These are phyloP conservation scores for Melinaea marsaeus DNA, from an alignment of 2,888 invertebrate species.

Conservation along the genomic window DNA sequence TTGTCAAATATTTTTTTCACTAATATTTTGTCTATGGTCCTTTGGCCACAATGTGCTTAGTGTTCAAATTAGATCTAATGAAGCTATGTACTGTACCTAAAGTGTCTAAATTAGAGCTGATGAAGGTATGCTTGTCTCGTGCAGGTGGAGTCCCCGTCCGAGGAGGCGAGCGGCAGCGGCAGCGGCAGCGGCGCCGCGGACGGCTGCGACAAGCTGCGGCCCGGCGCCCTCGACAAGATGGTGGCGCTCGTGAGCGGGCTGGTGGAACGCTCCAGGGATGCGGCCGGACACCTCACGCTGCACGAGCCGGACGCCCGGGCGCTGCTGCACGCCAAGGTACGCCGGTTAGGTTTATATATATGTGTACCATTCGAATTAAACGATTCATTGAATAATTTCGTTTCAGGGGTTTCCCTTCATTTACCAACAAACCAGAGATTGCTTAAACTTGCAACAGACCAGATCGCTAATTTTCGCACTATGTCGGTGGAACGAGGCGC, in stretches of 20 bases:
- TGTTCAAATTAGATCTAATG: not conserved
- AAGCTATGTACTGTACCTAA: not conserved
- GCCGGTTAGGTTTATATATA: not conserved
- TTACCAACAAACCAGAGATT: constrained; percentile 96
- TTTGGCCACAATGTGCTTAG: not conserved
- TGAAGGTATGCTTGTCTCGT: not conserved
- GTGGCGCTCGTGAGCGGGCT: constrained; percentile 92
- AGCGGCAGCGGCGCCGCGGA: constrained; percentile 45
- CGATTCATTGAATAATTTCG: constrained; percentile 19
- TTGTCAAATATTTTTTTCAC: not conserved
- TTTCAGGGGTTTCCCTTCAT: constrained; percentile 92
- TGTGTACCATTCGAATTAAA: not conserved
- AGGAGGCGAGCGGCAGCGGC: constrained; percentile 71
- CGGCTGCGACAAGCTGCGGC: constrained; percentile 84
- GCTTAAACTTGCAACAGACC: constrained; percentile 94
- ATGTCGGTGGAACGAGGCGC: constrained; percentile 92
- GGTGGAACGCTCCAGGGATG: constrained; percentile 91
- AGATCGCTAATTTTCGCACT: constrained; percentile 93
- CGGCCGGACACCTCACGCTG: constrained; percentile 85
- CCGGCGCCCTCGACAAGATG: constrained; percentile 96
- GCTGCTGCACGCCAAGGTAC: constrained; percentile 90
- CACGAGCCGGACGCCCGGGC: constrained; percentile 88
- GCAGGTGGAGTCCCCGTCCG: constrained; percentile 64
- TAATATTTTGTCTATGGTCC: not conserved
- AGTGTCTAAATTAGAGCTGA: not conserved